Evolutionary conservation across 1,140 invertebrate species (phyloP).

Genomic region (Tetramorium parvispinum): DNA sequence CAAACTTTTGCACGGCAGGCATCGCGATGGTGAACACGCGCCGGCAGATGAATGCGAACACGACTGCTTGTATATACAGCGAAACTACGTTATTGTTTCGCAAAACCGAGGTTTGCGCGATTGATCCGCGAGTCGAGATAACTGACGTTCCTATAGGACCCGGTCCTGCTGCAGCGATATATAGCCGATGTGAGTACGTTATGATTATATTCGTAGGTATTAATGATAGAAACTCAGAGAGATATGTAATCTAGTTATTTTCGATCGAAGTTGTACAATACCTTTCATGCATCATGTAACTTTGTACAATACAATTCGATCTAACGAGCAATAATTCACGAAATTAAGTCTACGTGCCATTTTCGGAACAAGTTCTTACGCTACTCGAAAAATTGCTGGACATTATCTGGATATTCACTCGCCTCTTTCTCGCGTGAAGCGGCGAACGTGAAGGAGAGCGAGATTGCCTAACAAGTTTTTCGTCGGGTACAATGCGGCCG

Average conservation of each 20-base stretch:
- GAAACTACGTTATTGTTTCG: slow-evolving; percentile 66
- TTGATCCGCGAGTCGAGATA: slow-evolving; percentile 59
- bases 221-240: slow-evolving; percentile 39
- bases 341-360: background rate
- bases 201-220: slow-evolving; percentile 47
- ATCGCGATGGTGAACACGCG: slow-evolving; percentile 41
- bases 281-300: background rate
- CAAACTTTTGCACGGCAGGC: slow-evolving; percentile 48
- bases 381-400: background rate
- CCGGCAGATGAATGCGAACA: slow-evolving; percentile 52
- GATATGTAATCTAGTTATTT: slow-evolving; percentile 22
- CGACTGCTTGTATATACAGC: slow-evolving; percentile 40
- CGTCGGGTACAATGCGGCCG: slow-evolving; percentile 6
- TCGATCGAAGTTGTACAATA: background rate
- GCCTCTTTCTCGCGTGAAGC: background rate
- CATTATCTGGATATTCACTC: background rate
- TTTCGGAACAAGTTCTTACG: background rate
- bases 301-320: background rate
- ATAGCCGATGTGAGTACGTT: background rate
- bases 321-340: slow-evolving; percentile 2
- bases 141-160: slow-evolving; percentile 50
- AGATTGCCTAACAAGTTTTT: slow-evolving; percentile 43
- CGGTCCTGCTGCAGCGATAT: slow-evolving; percentile 15
- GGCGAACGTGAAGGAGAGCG: slow-evolving; percentile 20
- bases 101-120: slow-evolving; percentile 58